A percentile compares a stretch with the other conserved stretches of the same genome.
phyloP scores from a whole-genome alignment of 2,797 vertebrate species.

The Malurus splendens region DNA sequence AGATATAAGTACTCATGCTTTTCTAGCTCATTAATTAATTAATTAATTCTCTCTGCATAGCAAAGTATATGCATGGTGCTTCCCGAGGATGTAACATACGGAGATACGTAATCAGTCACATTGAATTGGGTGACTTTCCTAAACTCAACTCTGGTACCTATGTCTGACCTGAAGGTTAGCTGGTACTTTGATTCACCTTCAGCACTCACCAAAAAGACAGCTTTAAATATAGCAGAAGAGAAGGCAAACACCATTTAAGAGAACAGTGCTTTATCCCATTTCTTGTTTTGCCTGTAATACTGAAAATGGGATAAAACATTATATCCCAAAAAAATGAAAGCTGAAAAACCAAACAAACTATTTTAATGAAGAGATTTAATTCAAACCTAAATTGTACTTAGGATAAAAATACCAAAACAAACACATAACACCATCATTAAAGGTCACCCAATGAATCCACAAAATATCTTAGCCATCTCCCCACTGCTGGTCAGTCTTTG shows the following conservation, averaged over 20 bases:
- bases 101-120: background rate
- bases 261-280: background rate
- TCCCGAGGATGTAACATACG: background rate
- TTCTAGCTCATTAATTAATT: constrained; percentile 11
- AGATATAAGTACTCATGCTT: background rate
- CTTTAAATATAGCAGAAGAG: background rate
- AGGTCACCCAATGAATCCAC: background rate
- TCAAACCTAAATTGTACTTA: background rate
- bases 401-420: background rate
- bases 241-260: background rate
- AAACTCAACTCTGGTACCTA: background rate
- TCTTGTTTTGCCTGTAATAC: background rate
- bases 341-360: background rate
- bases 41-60: background rate
- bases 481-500: background rate
- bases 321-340: background rate
- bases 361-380: background rate
- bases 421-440: background rate
- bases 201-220: background rate
- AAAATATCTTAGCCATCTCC: background rate
- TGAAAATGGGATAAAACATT: background rate
- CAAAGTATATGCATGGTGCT: background rate
- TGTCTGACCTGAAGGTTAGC: background rate
- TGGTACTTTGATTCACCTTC: background rate
- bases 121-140: background rate